Base-by-base conservation (phyloP, 1,140 invertebrate genomes). In the Drosophila funebris region DNA sequence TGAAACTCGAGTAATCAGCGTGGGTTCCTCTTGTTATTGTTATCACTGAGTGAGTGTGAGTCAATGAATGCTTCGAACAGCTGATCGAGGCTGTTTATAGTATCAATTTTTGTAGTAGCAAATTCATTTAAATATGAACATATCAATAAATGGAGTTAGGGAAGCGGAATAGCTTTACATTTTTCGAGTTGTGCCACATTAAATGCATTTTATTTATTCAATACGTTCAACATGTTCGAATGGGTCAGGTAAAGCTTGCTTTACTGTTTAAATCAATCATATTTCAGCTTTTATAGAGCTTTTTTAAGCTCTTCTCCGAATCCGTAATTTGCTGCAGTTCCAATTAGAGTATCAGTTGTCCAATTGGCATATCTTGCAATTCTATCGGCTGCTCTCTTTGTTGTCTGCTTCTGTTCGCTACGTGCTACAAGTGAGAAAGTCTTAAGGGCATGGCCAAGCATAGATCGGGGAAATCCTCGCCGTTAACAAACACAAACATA, bases 31-130 rank as follows among this genome's bases (percentile, higher is more conserved):
- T 33, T 24, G 43, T 52, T 22, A 3, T 41, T 50, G 37, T 27
- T 16, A 46, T 54, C 33, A 54, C 14, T 41, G 37, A 20, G 52
- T 24, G 39, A 29, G 46, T 57, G 18, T 13, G 24, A 22, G 16
- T 67, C 52, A 52, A 63, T 80, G 72, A 58, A 44, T 41, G 27
- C 13, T 36, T 16, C 39, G 11, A 62, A 75, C 66, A 83, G 58
- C 67, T 64, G 76, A 79, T 69, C 62, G 66, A 64, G 48, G 24
- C 7, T 36, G 33, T 36, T 36, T 36, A 6, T 3, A 27, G 24
- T 6, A 27, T 27, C 24, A 4, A 36, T 4, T 11, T 36, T 36
- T 36, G 3, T 36, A n/a, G 4, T 13, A 36, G 33, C 13, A 13
- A 36, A 36, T 13, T n/a, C 9, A 8, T 33, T 27, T 6, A 27